These are phyloP conservation scores for Dicranocentrus wangi DNA, from an alignment of 2,888 invertebrate genomes.

Conservation along the genomic window DNA sequence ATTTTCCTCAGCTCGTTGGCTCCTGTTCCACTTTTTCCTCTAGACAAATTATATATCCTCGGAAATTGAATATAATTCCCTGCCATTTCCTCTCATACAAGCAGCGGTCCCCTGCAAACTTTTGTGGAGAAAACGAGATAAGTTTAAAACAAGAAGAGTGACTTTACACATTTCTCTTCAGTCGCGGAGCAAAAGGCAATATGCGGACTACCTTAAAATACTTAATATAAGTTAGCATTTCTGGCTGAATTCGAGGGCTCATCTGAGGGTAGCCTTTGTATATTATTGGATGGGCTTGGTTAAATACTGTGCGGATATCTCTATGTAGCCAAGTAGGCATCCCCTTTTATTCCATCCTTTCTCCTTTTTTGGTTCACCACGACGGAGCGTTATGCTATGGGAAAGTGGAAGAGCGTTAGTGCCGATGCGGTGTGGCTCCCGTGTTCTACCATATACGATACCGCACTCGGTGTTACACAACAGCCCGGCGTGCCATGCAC, in stretches of 20 bases:
- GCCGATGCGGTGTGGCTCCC: slow-evolving; percentile 20
- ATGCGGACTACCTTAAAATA: slow-evolving; percentile 49
- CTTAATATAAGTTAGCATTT: slow-evolving; percentile 56
- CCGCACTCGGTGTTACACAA: slow-evolving; percentile 6
- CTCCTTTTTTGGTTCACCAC: slow-evolving; percentile 58
- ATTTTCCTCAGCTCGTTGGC: no score
- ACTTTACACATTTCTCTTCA: background rate
- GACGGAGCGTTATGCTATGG: slow-evolving; percentile 59
- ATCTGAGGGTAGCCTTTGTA: slow-evolving; percentile 55
- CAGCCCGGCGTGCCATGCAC: background rate
- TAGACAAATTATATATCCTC: slow-evolving; percentile 22
- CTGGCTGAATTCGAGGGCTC: slow-evolving; percentile 55
- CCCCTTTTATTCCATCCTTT: background rate
- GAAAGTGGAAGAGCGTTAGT: background rate
- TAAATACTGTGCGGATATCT: background rate
- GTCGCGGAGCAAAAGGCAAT: slow-evolving; percentile 9
- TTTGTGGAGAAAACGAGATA: background rate
- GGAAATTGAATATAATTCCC: slow-evolving; percentile 44
- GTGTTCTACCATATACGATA: slow-evolving; percentile 16
- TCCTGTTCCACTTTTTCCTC: slow-evolving; percentile 35
- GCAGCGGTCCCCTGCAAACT: no score
- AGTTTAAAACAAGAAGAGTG: background rate
- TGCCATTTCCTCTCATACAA: slow-evolving; percentile 11
- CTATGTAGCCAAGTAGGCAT: background rate
- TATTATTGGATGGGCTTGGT: slow-evolving; percentile 23